Base-by-base conservation (phyloP, 2,888 invertebrate genomes). In the Embidobia sp. region DNA sequence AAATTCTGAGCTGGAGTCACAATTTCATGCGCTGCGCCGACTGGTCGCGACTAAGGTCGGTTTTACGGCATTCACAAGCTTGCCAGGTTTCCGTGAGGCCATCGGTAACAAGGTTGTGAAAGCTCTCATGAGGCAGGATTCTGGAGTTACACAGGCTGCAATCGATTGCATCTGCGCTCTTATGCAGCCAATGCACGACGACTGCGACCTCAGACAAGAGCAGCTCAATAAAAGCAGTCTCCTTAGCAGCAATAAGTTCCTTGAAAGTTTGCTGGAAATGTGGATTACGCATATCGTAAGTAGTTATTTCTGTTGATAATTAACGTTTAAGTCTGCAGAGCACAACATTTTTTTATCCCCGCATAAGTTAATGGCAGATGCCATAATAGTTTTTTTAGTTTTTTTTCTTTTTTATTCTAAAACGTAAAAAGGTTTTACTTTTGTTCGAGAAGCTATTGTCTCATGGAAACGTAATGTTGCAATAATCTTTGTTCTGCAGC, bases 121-220 rank as follows among this genome's bases (percentile, higher is more conserved):
- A 74, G 97, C 98, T 0, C 90, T 99, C 70, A 94, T 97, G 61
- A 92, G 95, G 81, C 96, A 97, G 80, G 94, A 97, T 84, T 93
- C 95, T 80, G 97, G 97, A 5, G 95, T 98, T 19, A 96, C 98
- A 8, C 97, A 99, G 91, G 97, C 99, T 2, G 98, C 98, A 2
- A 93, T 99, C 59, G 99, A 99, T 91, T 98, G 98, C 91, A 94
- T 99, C 74, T 98, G 98, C 90, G 97, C 99, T 10, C 92, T 99
- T 18, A 97, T 99, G 97, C 98, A 98, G 91, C 99, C 99, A 0
- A 99, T 99, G 96, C 95, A 96, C 86, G 95, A 96, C 79, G 97
- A 98, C 88, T 98, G 97, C 83, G 99, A 99, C 90, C 91, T 99
- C 48, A 92, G 98, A 77, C 98, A 98, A 90, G 99, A 99, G 88